Conservation (phyloP, 2,797 vertebrate genomes). For the Fringilla coelebs region DNA sequence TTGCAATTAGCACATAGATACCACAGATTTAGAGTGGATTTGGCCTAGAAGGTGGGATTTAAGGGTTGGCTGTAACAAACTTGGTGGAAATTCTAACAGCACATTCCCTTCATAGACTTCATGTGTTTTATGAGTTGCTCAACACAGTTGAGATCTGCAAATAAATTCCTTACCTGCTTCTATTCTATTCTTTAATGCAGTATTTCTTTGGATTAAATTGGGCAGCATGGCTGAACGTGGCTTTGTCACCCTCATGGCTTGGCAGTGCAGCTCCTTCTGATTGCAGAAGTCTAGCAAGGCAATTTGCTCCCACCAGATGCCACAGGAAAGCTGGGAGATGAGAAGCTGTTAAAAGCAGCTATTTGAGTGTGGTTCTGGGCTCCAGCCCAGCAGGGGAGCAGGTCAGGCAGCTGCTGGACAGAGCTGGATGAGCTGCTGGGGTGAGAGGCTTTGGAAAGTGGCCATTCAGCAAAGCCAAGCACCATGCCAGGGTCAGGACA, state of each 20-base stretch:
- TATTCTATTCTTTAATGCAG: background rate
- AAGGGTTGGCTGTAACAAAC: background rate
- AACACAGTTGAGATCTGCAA: background rate
- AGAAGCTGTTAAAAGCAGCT: background rate
- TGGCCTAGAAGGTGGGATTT: background rate
- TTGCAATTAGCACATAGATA: background rate
- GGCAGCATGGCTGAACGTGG: fast-evolving
- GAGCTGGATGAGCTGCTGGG: background rate
- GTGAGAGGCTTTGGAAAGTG: background rate
- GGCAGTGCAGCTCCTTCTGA: background rate
- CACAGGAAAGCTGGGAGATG: background rate
- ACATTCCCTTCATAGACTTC: background rate
- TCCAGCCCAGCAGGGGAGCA: background rate
- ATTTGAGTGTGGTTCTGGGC: background rate
- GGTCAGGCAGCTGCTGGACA: background rate
- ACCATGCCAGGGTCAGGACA: background rate
- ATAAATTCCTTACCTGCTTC: background rate
- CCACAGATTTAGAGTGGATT: background rate
- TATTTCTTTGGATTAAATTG: background rate
- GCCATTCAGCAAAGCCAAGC: fast-evolving
- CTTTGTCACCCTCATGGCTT: background rate
- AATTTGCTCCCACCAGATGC: background rate
- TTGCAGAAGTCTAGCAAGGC: background rate
- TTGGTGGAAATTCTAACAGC: background rate
- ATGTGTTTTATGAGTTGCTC: background rate